Evolutionary conservation across 2,113 vertebrate species (phyloP), one percentile per base, ranked within the genome.

Genomic region (Elaphurus davidianus): DNA sequence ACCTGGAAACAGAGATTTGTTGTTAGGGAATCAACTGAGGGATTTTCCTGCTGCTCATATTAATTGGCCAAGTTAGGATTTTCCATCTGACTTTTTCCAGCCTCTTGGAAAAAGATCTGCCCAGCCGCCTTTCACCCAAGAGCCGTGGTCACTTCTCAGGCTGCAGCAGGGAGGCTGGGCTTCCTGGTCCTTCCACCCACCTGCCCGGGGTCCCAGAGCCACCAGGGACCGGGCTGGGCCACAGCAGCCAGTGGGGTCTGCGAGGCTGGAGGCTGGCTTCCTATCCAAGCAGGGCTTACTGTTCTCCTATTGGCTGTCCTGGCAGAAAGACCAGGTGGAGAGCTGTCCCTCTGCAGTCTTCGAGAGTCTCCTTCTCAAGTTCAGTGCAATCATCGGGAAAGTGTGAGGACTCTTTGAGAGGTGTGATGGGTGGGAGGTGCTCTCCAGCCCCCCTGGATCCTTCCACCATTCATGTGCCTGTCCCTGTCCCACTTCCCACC

Each of bases 21-120:
- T 98, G 98, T 98, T 98, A 96, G 71, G 97, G 98, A 99, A 98
- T 83, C 95, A 96, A 87, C 95, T 98, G 96, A 97, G 86, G 78
- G 93, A 97, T 98, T 96, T 95, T 93, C 88, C 60, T 98, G 87
- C 96, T 91, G 45, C 94, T 97, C 12, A 57, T 1, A 91, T 96
- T 97, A 95, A 90, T 19, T 16, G 81, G 84, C 36, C 76, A 71
- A 90, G 97, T 92, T 78, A 95, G 78, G 13, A 9, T 91, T 98
- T 97, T 97, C 97, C 97, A 98, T 87, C 95, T 97, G 97, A 86
- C 43, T 97, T 98, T 95, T 95, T 74, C 93, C 94, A 59, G 50
- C 33, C 33, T 87, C 88, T 1, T 30, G 60, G 17, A 54, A 43
- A 92, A 95, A 86, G 40, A n/a, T 45, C 96, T 96, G 94, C 83